phyloP scores from a whole-genome alignment of 2,888 invertebrate genomes.

The Cetonia aurata region DNA sequence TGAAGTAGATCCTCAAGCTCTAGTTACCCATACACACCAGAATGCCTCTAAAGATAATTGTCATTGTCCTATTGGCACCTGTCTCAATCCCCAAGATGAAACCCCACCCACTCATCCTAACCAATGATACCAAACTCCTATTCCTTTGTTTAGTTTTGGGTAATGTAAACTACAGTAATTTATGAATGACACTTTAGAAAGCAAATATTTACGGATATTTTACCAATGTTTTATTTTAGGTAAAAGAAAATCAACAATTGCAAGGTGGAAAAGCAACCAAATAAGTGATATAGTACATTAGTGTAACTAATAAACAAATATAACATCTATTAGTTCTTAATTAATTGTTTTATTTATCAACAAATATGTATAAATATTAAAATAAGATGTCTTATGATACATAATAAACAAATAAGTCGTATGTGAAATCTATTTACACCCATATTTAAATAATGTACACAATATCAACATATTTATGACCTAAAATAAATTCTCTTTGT shows the following conservation, averaged over 20 bases:
- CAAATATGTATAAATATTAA: slow-evolving; percentile 38
- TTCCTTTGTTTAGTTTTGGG: background rate
- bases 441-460: slow-evolving; percentile 26
- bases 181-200: no score
- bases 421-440: slow-evolving; percentile 26
- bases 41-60: slow-evolving; percentile 52
- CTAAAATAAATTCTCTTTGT: slow-evolving; percentile 31
- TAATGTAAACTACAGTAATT: no score
- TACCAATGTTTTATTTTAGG: slow-evolving; percentile 1
- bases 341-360: slow-evolving; percentile 37
- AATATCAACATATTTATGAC: slow-evolving; percentile 29
- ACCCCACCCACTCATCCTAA: slow-evolving; percentile 25
- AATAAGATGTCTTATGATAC: slow-evolving; percentile 36
- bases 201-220: no score
- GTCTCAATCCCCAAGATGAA: slow-evolving; percentile 54
- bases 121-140: background rate
- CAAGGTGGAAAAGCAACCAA: slow-evolving; percentile 15
- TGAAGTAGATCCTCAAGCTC: slow-evolving; percentile 41
- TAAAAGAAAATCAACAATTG: background rate
- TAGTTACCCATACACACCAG: slow-evolving; percentile 50
- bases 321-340: slow-evolving; percentile 18
- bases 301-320: slow-evolving; percentile 20
- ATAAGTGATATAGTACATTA: slow-evolving; percentile 1
- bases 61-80: slow-evolving; percentile 59
- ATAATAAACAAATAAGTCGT: slow-evolving; percentile 28